These are phyloP conservation scores for Actinemys pallida DNA, from an alignment of 2,113 vertebrate genomes.

Conservation along the genomic window DNA sequence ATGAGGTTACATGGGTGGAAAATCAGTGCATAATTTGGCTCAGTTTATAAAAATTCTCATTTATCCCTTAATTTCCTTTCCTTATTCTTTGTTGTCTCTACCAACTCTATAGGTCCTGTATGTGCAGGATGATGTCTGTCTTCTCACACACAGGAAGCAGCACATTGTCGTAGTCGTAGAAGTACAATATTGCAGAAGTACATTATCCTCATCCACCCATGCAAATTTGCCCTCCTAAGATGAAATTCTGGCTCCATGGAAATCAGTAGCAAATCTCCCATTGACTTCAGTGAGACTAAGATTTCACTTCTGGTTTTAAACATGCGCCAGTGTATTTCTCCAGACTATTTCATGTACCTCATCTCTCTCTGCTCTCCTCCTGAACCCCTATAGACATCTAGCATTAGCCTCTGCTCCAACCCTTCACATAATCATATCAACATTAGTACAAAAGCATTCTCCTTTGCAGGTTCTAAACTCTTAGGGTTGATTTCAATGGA, in stretches of 20 bases:
- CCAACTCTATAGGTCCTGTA: not conserved
- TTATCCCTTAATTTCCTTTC: not conserved
- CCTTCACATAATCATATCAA: not conserved
- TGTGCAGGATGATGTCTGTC: not conserved
- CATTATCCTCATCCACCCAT: fast-evolving
- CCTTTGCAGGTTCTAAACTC: not conserved
- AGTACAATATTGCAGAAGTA: not conserved
- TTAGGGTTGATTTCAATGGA: conserved; percentile 11
- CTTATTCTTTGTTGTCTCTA: not conserved
- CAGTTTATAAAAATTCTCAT: not conserved
- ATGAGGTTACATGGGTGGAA: not conserved
- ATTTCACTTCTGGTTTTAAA: not conserved
- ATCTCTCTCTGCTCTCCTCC: not conserved
- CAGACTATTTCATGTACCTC: not conserved
- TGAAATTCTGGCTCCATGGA: not conserved
- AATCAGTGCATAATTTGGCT: not conserved
- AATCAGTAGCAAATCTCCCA: not conserved
- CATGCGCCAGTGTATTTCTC: not conserved
- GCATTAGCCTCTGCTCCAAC: not conserved
- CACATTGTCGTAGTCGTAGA: fast-evolving
- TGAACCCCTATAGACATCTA: not conserved
- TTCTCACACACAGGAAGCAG: not conserved
- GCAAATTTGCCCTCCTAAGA: not conserved
- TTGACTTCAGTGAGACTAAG: not conserved
- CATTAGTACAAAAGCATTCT: not conserved